Evolutionary conservation across 2,888 invertebrate species (phyloP).

Genomic region (Drosophila trichaetosa): DNA sequence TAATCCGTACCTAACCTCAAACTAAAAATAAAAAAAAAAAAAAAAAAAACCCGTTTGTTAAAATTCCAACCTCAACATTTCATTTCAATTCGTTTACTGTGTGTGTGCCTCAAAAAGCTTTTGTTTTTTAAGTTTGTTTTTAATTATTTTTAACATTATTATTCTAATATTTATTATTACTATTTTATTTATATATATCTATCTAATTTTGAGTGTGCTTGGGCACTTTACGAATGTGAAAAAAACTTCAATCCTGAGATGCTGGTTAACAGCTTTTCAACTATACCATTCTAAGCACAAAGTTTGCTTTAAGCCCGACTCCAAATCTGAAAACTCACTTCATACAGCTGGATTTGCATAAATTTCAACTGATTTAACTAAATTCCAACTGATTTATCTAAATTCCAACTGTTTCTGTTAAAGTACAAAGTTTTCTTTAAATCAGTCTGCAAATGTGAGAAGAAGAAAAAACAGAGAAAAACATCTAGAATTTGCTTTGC

Average conservation of each 20-base stretch:
- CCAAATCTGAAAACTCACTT: neutral
- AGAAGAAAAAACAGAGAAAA: neutral
- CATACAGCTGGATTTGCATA: neutral
- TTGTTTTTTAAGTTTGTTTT: conserved; percentile 25
- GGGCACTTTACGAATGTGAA: neutral
- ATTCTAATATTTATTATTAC: neutral
- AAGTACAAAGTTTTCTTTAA: neutral
- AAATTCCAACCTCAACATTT: conserved; percentile 12
- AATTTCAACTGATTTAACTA: neutral
- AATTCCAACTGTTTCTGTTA: neutral
- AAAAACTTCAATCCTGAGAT: neutral
- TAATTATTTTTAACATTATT: conserved; percentile 8
- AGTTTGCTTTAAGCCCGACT: neutral
- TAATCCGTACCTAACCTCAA: conserved; percentile 28
- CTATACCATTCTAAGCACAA: neutral
- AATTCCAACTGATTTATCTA: neutral
- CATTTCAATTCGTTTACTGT: conserved; percentile 29
- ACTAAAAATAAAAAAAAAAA: neutral
- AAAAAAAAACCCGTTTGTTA: neutral
- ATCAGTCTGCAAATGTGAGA: neutral
- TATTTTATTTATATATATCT: neutral
- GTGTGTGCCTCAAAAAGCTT: conserved; percentile 13
- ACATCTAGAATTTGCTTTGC: conserved; percentile 9
- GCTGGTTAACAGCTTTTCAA: neutral
- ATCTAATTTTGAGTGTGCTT: neutral